Percentiles rank a stretch among this genome's conserved stretches.
Evolutionary conservation across 2,888 invertebrate species (phyloP).

Genomic region (Idaea aversata): DNA sequence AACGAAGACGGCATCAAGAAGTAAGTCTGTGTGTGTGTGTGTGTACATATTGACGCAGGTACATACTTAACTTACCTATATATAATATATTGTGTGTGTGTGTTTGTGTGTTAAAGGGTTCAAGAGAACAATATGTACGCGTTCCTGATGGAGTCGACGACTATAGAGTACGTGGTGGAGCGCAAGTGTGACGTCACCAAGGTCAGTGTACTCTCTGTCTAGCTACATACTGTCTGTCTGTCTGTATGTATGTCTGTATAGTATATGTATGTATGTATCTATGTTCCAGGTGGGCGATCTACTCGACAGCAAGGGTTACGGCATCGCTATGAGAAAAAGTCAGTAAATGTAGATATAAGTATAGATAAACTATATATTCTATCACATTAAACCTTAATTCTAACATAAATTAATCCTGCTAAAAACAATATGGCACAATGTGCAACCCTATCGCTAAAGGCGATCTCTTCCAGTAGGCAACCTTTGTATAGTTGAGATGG

Average conservation of each 20-base stretch:
- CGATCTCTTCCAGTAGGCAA: neutral
- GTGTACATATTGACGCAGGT: slow-evolving; percentile 2
- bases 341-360: slow-evolving; percentile 32
- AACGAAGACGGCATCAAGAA: slow-evolving; percentile 84
- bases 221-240: neutral
- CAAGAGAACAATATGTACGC: slow-evolving; percentile 81
- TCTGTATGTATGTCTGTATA: neutral
- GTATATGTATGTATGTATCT: neutral
- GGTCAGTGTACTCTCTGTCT: slow-evolving; percentile 46
- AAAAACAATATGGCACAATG: neutral
- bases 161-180: slow-evolving; percentile 90
- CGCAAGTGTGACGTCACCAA: slow-evolving; percentile 86
- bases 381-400: too few relatives aligned
- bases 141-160: slow-evolving; percentile 93
- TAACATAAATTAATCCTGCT: too few relatives aligned
- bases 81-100: neutral
- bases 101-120: slow-evolving; percentile 27
- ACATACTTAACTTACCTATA: too few relatives aligned
- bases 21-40: slow-evolving; percentile 33
- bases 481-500: too few relatives aligned
- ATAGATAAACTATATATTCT: neutral
- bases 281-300: slow-evolving; percentile 82
- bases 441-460: too few relatives aligned
- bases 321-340: slow-evolving; percentile 92
- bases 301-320: slow-evolving; percentile 92